Base-by-base conservation (phyloP, 1,140 invertebrate genomes). In the Bombyx mori region DNA sequence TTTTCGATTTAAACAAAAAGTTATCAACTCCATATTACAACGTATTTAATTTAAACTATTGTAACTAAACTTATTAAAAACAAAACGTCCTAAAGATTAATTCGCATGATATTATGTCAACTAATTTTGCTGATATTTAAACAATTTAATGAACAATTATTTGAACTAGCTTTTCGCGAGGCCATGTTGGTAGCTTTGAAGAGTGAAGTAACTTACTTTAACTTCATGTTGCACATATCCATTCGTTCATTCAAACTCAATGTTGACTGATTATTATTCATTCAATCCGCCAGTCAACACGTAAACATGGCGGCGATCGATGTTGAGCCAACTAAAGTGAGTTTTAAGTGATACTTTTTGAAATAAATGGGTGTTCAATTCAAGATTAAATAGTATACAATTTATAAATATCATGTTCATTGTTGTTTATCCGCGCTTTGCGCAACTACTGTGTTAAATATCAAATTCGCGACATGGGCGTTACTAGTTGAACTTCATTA, bases 281-380 rank as follows among this genome's bases (percentile, higher is more conserved):
- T 59, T 68, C 50, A 35, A 51, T 35, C 7, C 18, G n/a, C 26
- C 59, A 73, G 70, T 77, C 65, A 68, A 71, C 61, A 54, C 60
- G 53, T 71, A 79, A 84, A 81, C 73, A 86, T 86, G 83, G 83
- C 83, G 69, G 83, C 83, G 68, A 85, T 86, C 60, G 82, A 86
- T 60, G 76, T 77, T 65, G 79, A 86, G 61, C 72, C 66, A 56
- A 69, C 73, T 42, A 86, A 86, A 77, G 83, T 86, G 70, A 81
- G 77, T 78, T 42, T 6, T 18, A 5, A 35, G 26, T 5, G 26
- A 35, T 35, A 35, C 2, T 35, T 35, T 35, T 35, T 35, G 1
- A 35, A 35, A 5, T 35, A 35, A 35, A 35, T 5, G 26, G 4
- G 4, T 35, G 26, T 56, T 49, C 42, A 42, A 8, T 42, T 48